Conservation (phyloP, 2,113 vertebrate genomes). For the Sphyrna mokarran region DNA sequence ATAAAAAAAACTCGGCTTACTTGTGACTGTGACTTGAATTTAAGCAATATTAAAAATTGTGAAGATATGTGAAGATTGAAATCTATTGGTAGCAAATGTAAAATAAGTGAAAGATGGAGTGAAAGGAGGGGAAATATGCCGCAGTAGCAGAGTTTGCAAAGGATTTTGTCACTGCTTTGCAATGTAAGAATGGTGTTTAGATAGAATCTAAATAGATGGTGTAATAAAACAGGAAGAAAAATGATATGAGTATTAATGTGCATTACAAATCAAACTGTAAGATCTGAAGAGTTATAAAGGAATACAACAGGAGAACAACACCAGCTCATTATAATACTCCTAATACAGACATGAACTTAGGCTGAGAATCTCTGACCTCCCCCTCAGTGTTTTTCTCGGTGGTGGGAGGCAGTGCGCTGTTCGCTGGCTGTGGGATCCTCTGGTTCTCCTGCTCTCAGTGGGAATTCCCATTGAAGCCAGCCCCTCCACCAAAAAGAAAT, state of each 20-base stretch:
- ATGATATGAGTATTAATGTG: neutral
- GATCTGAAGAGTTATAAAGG: neutral
- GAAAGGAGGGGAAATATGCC: neutral
- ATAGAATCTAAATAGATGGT: neutral
- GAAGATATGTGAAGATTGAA: neutral
- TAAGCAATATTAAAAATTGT: neutral
- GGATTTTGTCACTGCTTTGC: neutral
- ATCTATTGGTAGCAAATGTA: neutral
- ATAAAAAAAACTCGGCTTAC: neutral
- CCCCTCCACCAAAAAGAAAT: no score
- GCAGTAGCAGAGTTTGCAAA: neutral
- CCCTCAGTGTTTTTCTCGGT: no score
- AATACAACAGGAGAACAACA: neutral
- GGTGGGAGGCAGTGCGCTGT: no score
- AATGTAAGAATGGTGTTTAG: neutral
- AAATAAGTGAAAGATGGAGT: neutral
- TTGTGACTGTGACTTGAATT: neutral
- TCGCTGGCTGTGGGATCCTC: no score
- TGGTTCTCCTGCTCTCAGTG: no score
- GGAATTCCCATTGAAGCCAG: no score
- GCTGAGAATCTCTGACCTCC: no score
- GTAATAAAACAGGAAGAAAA: neutral
- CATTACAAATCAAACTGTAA: neutral
- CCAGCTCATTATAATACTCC: neutral
- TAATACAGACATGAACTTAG: no score